A percentile compares a stretch with the other conserved stretches of the same genome.
phyloP scores from a whole-genome alignment of 2,113 vertebrate genomes.

The Indri indri region DNA sequence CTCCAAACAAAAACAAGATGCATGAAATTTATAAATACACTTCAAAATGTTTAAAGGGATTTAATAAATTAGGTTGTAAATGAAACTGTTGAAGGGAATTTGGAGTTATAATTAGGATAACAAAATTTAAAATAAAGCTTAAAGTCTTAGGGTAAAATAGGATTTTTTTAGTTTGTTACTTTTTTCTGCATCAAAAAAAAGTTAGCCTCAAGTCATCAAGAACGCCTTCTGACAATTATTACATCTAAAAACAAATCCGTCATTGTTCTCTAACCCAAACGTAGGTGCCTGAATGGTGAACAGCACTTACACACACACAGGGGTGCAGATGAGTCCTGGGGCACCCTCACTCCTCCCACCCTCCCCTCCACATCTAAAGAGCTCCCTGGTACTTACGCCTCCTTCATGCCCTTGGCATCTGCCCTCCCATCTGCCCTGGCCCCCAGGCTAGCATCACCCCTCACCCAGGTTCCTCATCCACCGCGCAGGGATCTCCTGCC shows the following conservation, averaged over 20 bases:
- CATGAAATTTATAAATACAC: conserved; percentile 33
- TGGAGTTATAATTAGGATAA: conserved; percentile 50
- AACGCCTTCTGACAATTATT: neutral
- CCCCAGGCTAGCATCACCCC: neutral
- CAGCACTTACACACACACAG: fast-evolving
- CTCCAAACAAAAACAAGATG: conserved; percentile 25
- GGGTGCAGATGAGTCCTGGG: neutral
- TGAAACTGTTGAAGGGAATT: conserved; percentile 38
- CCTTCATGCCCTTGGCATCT: neutral
- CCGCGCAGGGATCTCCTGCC: neutral
- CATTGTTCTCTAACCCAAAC: neutral
- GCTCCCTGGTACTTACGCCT: neutral
- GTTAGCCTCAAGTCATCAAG: neutral
- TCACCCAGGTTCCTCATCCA: neutral
- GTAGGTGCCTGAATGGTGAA: neutral
- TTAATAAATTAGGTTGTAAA: conserved; percentile 59
- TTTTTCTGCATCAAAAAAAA: conserved; percentile 32
- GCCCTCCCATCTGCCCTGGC: neutral
- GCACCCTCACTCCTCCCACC: neutral
- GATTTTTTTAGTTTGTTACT: neutral
- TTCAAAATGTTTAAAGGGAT: conserved; percentile 40
- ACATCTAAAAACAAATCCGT: neutral
- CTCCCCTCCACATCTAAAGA: neutral
- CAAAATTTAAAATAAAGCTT: conserved; percentile 54
- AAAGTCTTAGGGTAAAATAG: conserved; percentile 1